phyloP scores from a whole-genome alignment of 2,797 vertebrate species.

The Acomys russatus region DNA sequence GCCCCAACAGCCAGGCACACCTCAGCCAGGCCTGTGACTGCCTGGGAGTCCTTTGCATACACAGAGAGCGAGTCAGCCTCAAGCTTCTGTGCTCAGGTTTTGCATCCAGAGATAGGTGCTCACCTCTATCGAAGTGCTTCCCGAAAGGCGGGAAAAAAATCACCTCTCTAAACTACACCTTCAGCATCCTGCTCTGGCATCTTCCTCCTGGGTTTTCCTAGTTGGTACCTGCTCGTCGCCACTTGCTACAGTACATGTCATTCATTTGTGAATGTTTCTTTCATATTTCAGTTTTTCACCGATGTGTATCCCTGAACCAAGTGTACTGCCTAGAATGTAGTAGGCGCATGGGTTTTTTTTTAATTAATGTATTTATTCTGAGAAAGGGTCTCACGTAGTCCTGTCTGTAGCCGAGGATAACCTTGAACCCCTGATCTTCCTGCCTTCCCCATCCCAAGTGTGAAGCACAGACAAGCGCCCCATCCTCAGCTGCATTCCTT shows the following conservation, averaged over 20 bases:
- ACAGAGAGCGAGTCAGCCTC: background rate
- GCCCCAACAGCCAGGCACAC: background rate
- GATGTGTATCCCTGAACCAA: background rate
- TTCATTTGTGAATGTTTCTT: background rate
- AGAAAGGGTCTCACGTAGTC: background rate
- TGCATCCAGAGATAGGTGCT: background rate
- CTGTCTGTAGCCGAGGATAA: background rate
- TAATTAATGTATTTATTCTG: background rate
- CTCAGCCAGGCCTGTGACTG: background rate
- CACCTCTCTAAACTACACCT: background rate
- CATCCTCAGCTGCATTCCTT: background rate
- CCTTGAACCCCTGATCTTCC: background rate
- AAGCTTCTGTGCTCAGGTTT: background rate
- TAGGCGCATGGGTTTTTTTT: background rate
- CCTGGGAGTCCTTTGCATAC: background rate
- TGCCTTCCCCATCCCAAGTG: background rate
- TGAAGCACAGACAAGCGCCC: background rate
- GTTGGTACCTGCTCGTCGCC: background rate
- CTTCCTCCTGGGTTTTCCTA: background rate
- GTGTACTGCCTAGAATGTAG: background rate
- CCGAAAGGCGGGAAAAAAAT: no score
- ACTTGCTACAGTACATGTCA: no score
- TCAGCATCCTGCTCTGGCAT: background rate
- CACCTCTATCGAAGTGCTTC: background rate
- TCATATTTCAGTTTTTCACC: background rate